Evolutionary conservation across 2,888 invertebrate genomes (phyloP).

Genomic region (Zaprionus bogoriensis): DNA sequence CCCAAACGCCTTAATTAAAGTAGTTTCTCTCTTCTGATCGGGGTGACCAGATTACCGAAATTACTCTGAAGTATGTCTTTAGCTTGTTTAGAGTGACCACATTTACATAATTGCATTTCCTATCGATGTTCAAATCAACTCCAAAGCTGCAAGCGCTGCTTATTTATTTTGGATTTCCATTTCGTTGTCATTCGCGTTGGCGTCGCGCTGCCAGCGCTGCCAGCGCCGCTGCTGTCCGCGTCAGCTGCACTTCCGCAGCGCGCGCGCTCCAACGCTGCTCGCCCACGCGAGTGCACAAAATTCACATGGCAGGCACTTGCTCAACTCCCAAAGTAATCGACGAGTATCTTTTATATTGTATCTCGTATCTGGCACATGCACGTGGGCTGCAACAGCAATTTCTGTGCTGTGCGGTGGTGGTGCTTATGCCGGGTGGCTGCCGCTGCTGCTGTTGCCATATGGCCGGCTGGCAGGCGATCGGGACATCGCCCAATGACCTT

Average conservation of each 20-base stretch:
- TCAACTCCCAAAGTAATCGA: constrained; percentile 6
- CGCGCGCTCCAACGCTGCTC: constrained; percentile 19
- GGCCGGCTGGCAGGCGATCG: constrained; percentile 52
- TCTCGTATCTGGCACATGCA: constrained; percentile 36
- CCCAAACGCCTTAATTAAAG: not conserved
- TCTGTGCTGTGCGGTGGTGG: not conserved
- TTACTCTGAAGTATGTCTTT: not conserved
- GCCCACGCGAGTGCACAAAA: constrained; percentile 41
- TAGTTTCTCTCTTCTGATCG: not conserved
- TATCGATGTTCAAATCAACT: constrained; percentile 35
- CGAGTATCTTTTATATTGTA: constrained; percentile 21
- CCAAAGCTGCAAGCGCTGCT: constrained; percentile 17
- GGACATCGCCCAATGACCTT: constrained; percentile 56
- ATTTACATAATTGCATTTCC: constrained; percentile 46
- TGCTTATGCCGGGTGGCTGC: not conserved
- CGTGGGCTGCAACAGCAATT: constrained; percentile 43
- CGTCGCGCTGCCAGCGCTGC: not conserved
- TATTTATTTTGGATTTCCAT: not conserved
- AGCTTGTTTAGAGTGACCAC: constrained; percentile 22
- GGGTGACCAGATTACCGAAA: not conserved
- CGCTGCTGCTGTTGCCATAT: constrained; percentile 47
- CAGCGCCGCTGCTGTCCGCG: constrained; percentile 1
- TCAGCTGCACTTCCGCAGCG: constrained; percentile 64
- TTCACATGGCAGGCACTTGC: constrained; percentile 47
- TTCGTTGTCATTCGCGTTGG: constrained; percentile 21